A percentile compares a stretch with the other conserved stretches of the same genome.
Evolutionary conservation across 2,113 vertebrate species (phyloP).

Genomic region (Mesitornis unicolor): DNA sequence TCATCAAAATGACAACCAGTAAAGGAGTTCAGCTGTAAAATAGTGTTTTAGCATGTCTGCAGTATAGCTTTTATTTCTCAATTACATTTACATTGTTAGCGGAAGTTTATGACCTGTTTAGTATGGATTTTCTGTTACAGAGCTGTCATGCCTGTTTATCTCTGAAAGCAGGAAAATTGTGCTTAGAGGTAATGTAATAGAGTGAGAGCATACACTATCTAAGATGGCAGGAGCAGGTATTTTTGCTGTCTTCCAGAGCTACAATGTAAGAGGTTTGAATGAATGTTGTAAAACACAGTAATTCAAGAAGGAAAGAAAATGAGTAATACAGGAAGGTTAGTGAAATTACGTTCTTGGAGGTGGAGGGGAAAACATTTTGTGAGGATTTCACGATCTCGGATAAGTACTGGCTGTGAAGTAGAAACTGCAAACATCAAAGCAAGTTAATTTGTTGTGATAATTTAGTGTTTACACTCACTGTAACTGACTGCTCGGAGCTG

Average conservation of each 20-base stretch:
- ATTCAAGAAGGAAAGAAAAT: neutral
- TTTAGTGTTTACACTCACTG: neutral
- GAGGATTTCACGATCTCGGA: neutral
- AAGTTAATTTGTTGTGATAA: neutral
- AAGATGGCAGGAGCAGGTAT: neutral
- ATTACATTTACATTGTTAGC: neutral
- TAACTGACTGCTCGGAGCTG: neutral
- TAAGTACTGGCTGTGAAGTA: neutral
- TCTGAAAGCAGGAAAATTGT: conserved; percentile 5
- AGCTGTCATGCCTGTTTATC: neutral
- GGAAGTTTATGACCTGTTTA: neutral
- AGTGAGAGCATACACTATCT: neutral
- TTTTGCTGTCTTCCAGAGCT: conserved; percentile 50
- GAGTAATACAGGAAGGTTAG: neutral
- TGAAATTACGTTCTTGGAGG: neutral
- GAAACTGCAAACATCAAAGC: neutral
- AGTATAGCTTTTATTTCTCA: conserved; percentile 27
- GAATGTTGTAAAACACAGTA: neutral
- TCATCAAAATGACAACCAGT: neutral
- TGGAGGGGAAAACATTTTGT: neutral
- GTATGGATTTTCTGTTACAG: conserved; percentile 13
- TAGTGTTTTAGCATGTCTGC: neutral
- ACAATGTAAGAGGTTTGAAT: neutral
- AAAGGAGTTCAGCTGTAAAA: neutral
- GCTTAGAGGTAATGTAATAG: neutral